Evolutionary conservation across 2,888 invertebrate species (phyloP).

Genomic region (Apamea sordens): DNA sequence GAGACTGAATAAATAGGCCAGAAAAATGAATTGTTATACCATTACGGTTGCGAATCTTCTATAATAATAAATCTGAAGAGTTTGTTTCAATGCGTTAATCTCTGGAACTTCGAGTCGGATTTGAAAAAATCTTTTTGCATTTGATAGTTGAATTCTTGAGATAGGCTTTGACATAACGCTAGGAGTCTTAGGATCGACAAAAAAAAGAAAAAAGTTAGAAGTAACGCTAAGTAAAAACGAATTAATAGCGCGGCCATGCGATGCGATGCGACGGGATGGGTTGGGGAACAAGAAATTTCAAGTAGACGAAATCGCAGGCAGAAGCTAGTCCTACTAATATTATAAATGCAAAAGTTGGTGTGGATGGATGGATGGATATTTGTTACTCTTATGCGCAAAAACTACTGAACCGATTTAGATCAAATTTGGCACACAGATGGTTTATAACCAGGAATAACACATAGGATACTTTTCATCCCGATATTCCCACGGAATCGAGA

Average conservation of each 20-base stretch:
- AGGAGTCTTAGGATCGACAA: background rate
- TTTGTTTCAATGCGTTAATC: background rate
- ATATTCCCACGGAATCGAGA: too few species aligned
- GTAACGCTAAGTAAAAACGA: too few species aligned
- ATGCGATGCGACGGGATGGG: background rate
- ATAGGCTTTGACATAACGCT: background rate
- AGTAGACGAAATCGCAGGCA: background rate
- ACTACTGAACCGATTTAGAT: too few species aligned
- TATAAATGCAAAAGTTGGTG: too few species aligned
- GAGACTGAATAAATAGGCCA: slow-evolving; percentile 25
- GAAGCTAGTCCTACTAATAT: too few species aligned
- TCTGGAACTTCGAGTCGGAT: background rate
- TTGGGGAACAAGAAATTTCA: background rate
- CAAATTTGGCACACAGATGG: too few species aligned
- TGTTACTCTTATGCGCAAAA: too few species aligned
- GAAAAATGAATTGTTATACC: slow-evolving; percentile 6
- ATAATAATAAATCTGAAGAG: background rate
- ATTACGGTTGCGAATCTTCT: background rate
- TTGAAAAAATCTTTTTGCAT: background rate
- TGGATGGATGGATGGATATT: too few species aligned
- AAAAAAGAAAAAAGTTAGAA: background rate
- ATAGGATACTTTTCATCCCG: too few species aligned
- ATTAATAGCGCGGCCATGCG: background rate
- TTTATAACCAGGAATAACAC: too few species aligned
- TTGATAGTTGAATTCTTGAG: background rate